phyloP scores from a whole-genome alignment of 2,888 invertebrate genomes.

The Baccha elongata region DNA sequence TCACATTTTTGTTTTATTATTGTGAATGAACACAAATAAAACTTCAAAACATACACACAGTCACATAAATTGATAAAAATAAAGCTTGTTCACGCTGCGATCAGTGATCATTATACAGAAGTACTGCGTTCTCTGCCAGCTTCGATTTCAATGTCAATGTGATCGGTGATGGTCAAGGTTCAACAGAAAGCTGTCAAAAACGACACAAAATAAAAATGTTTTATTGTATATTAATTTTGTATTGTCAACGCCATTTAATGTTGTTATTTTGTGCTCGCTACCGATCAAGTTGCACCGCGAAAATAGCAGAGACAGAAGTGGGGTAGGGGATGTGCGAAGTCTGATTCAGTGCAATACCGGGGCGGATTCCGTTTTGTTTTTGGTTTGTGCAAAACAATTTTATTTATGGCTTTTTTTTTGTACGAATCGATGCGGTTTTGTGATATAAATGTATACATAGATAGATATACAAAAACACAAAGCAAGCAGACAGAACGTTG shows the following conservation, averaged over 20 bases:
- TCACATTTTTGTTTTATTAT: background rate
- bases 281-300: conserved; percentile 24
- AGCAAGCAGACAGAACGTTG: conserved; percentile 26
- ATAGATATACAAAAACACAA: conserved; percentile 22
- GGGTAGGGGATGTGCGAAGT: background rate
- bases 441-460: background rate
- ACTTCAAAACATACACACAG: background rate
- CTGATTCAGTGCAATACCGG: conserved; percentile 33
- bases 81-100: background rate
- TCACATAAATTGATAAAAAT: conserved; percentile 18
- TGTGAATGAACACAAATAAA: conserved; percentile 5
- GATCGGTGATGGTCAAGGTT: conserved; percentile 71
- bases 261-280: conserved; percentile 18
- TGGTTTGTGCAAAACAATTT: conserved; percentile 51
- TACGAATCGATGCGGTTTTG: conserved; percentile 39
- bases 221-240: conserved; percentile 34
- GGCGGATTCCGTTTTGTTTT: conserved; percentile 23
- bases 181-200: conserved; percentile 55
- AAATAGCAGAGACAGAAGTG: background rate
- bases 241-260: conserved; percentile 57
- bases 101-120: too few relatives aligned
- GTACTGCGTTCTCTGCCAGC: conserved; percentile 21
- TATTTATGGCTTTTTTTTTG: conserved; percentile 39
- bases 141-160: conserved; percentile 67
- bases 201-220: conserved; percentile 41